Evolutionary conservation across 2,113 vertebrate genomes (phyloP).

Genomic region (Monopterus albus): DNA sequence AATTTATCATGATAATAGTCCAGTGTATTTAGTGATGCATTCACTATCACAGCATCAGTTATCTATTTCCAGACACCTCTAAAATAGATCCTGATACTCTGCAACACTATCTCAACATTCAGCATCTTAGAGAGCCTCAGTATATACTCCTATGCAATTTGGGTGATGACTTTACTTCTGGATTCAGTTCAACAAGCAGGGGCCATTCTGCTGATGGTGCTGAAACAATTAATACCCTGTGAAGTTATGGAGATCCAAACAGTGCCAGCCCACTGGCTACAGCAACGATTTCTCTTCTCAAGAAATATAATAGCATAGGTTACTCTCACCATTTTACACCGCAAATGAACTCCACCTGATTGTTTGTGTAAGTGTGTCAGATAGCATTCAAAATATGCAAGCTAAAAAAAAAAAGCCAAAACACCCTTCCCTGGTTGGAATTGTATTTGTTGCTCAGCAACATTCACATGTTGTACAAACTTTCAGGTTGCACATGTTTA

Average conservation of each 20-base stretch:
- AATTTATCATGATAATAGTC: conserved; percentile 10
- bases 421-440: conserved; percentile 11
- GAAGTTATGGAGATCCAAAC: conserved; percentile 76
- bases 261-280: conserved; percentile 53
- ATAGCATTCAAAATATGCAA: neutral
- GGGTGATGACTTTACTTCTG: conserved; percentile 79
- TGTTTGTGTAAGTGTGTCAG: conserved; percentile 44
- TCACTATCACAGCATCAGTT: neutral
- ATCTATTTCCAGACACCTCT: conserved; percentile 42
- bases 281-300: conserved; percentile 33
- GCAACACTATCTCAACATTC: conserved; percentile 43
- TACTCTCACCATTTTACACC: conserved; percentile 40
- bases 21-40: neutral
- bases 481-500: conserved; percentile 19
- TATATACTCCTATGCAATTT: conserved; percentile 73
- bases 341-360: conserved; percentile 33
- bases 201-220: conserved; percentile 78
- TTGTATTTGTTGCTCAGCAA: conserved; percentile 57
- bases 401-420: neutral
- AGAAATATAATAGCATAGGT: conserved; percentile 43
- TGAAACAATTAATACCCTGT: conserved; percentile 81
- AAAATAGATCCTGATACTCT: conserved; percentile 29
- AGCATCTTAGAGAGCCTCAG: conserved; percentile 32
- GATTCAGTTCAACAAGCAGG: conserved; percentile 75
- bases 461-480: conserved; percentile 23